Base-by-base conservation (phyloP, 1,140 invertebrate species). In the Myzus persicae region DNA sequence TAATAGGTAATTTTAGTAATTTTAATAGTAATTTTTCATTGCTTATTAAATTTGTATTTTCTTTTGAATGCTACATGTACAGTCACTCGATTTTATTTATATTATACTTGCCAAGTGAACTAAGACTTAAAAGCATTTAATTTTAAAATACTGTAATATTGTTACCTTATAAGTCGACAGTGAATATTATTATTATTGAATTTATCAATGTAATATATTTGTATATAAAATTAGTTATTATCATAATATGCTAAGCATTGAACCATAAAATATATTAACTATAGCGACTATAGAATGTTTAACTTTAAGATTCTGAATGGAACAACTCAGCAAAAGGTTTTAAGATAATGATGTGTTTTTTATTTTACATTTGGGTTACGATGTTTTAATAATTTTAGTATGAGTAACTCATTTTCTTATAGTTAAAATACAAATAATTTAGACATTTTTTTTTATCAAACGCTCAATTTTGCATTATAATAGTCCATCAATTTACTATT, bases 91-190 rank as follows among this genome's bases (percentile, higher is more conserved):
- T 76, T 18, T 76, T 76, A 76, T 76, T 76, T n/a, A 76, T 76
- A 36, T 76, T 76, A 76, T n/a, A n/a, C n/a, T 76, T 76, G 59
- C 59, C 59, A 76, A 76, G 59, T 76, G 59, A 76, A 76, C 59
- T 76, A 36, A 76, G 14, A n/a, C 5, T 36, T 76, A 76, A 76
- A 76, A 76, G 59, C 59, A 76, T 76, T 76, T n/a, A 76, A n/a
- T 6, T 20, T 76, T 76, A 76, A 9, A 76, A n/a, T 11, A n/a
- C 59, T n/a, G 5, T 76, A 36, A 26, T 31, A 76, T n/a, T n/a
- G 5, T 76, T n/a, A 76, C 36, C 14, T 76, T 76, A n/a, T n/a
- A n/a, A 76, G 18, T 76, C 36, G 14, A 18, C 5, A 76, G 20
- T 76, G 14, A 1, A 76, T 8, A 76, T 9, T 67, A n/a, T 14